Conservation (phyloP, 2,113 vertebrate species). For the Aegypius monachus region DNA sequence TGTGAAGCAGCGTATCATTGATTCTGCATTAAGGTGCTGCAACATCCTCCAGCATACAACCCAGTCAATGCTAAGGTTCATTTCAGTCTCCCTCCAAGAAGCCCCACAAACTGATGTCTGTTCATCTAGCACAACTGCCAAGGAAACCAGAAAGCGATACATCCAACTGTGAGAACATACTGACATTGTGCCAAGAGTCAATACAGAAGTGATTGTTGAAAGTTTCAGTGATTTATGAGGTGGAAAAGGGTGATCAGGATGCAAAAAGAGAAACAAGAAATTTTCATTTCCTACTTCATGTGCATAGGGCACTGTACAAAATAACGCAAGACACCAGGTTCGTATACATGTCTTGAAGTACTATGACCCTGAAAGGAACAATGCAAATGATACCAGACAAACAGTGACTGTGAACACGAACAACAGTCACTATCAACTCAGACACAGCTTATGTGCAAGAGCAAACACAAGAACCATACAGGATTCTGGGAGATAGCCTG, state of each 20-base stretch:
- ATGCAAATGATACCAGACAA: neutral
- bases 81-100: neutral
- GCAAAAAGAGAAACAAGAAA: neutral
- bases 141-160: neutral
- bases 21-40: neutral
- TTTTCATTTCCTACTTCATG: neutral
- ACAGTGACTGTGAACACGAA: neutral
- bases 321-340: accelerated
- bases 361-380: neutral
- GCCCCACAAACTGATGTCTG: neutral
- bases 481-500: neutral
- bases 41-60: neutral
- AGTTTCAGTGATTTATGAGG: neutral
- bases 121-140: neutral
- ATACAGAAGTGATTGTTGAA: neutral
- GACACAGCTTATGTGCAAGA: neutral
- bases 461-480: neutral
- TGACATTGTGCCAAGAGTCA: neutral
- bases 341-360: neutral
- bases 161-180: neutral
- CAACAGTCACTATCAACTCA: neutral
- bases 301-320: neutral
- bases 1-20: neutral
- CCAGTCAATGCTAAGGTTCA: neutral
- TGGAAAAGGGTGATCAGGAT: neutral